Base-by-base conservation (phyloP, 2,797 vertebrate genomes). In the Pristis pectinata region DNA sequence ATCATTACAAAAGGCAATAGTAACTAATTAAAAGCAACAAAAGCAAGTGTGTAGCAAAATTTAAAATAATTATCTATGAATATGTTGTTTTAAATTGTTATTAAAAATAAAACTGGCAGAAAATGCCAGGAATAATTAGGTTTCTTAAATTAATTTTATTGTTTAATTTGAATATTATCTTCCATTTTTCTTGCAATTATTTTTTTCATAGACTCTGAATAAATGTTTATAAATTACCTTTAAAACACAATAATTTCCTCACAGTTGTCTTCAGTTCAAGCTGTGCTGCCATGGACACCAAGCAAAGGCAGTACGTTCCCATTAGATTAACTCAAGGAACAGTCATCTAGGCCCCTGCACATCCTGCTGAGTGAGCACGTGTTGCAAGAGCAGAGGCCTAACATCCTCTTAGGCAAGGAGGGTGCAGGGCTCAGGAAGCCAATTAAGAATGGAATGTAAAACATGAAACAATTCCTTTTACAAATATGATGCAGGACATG, bases 161-260 rank as follows among this genome's bases (percentile, higher is more conserved):
- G 30, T 30, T 89, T 61, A 89, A 61, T 19, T 89, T 89, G 56
- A 59, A 61, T 89, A 17, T 61, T 89, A 89, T 17, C 56, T 15
- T 59, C 59, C 30, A 15, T 89, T 89, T 61, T 37, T 61, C 56
- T n/a, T 61, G 56, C 56, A 87, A 59, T 87, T 56, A 87, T 89
- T 37, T 89, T 67, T 61, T 15, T 8, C 1, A 61, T n/a, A 8
- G 53, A 37, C 44, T 89, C 56, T 89, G 85, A 89, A 89, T 89
- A 61, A 89, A 89, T 89, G 85, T 61, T 61, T 89, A 61, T 61
- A n/a, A 89, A 89, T 61, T 89, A 89, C 30, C 61, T 74, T 89
- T 61, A 89, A 61, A 61, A n/a, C 34, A 59, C 30, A 59, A 61
- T 11, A 0, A 30, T 56, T 85, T 85, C 85, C 85, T 89, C 56